These are phyloP conservation scores for Pinna nobilis DNA, from an alignment of 1,140 invertebrate species.

Conservation along the genomic window DNA sequence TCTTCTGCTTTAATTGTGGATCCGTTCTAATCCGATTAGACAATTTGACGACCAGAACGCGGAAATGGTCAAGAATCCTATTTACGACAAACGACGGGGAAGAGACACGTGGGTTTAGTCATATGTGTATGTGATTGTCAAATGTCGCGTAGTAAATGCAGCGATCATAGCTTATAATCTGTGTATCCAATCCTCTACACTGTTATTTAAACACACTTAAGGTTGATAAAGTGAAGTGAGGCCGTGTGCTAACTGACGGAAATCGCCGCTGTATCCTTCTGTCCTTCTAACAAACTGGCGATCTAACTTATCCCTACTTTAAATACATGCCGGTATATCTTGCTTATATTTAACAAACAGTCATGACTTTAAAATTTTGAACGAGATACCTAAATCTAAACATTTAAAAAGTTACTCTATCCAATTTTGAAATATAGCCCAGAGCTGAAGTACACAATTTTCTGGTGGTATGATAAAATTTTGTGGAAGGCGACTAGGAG, in stretches of 20 bases:
- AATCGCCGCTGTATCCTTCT: no score
- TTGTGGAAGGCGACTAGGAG: conserved; percentile 8
- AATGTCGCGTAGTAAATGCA: no score
- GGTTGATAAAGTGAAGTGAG: no score
- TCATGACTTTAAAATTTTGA: conserved; percentile 2
- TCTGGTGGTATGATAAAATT: not conserved
- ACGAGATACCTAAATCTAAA: not conserved
- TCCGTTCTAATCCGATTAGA: not conserved
- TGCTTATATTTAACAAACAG: conserved; percentile 11
- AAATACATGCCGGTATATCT: no score
- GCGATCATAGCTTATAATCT: no score
- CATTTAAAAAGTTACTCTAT: conserved; percentile 3
- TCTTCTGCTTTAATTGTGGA: not conserved
- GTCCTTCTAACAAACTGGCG: no score
- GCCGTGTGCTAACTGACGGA: no score
- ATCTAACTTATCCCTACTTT: no score
- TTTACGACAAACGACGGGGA: not conserved
- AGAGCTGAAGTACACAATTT: not conserved
- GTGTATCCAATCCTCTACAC: no score
- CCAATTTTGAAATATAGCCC: not conserved
- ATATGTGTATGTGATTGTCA: conserved; percentile 4
- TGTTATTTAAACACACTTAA: no score
- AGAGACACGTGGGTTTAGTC: not conserved
- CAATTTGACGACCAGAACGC: no score
- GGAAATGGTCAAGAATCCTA: conserved; percentile 7